These are phyloP conservation scores for Steinernema scapterisci DNA, from an alignment of 2,888 invertebrate species.

Conservation along the genomic window DNA sequence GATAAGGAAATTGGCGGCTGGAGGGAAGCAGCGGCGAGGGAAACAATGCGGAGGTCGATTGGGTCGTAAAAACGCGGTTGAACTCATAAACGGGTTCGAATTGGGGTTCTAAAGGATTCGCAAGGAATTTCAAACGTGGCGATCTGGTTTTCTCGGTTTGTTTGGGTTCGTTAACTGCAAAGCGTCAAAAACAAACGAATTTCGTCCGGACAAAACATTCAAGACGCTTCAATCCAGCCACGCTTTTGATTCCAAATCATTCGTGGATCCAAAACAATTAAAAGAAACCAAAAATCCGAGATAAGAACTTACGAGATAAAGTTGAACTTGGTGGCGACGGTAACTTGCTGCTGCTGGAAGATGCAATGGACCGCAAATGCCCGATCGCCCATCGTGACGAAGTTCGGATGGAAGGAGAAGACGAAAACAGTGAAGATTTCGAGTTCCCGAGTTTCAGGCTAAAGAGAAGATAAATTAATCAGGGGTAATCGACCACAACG, in stretches of 20 bases:
- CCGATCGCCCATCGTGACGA: constrained; percentile 49
- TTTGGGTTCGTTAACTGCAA: no score
- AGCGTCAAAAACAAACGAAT: no score
- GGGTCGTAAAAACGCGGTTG: background rate
- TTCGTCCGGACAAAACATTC: no score
- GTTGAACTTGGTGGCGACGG: constrained; percentile 46
- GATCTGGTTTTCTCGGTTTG: no score
- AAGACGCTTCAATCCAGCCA: no score
- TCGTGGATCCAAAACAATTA: background rate
- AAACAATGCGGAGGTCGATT: no score
- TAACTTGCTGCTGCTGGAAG: constrained; percentile 47
- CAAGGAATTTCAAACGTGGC: no score
- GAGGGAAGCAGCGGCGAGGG: no score
- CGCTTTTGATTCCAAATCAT: no score
- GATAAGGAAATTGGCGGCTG: background rate
- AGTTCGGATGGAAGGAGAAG: constrained; percentile 51
- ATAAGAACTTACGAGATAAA: constrained; percentile 40
- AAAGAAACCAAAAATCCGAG: background rate
- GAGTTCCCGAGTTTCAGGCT: constrained; percentile 39
- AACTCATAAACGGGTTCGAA: background rate
- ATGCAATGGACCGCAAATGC: constrained; percentile 54
- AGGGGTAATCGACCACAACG: background rate
- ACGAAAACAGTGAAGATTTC: constrained; percentile 48
- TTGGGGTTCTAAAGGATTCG: no score
- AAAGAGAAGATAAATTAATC: constrained; percentile 7